Conservation (phyloP, 2,113 vertebrate genomes). For the Antechinus stuartii region DNA sequence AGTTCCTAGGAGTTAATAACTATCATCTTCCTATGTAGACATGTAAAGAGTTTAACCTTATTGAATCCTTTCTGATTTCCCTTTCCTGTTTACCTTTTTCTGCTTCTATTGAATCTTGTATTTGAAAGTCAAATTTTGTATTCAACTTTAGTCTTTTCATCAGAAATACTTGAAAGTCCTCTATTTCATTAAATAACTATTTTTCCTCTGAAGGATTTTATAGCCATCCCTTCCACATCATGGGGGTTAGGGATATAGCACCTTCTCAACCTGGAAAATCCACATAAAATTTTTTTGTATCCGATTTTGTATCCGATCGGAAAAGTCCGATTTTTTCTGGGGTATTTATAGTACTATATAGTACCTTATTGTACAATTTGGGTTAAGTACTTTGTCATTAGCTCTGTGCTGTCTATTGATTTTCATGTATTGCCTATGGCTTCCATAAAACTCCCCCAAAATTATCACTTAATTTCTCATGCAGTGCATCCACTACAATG, state of each 20-base stretch:
- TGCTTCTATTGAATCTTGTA: neutral
- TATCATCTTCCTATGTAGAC: neutral
- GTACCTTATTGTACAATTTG: neutral
- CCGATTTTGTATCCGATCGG: neutral
- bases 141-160: neutral
- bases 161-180: neutral
- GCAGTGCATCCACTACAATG: neutral
- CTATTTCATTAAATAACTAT: neutral
- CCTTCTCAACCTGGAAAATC: neutral
- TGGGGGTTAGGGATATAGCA: neutral
- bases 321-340: neutral
- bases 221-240: neutral
- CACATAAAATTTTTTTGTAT: neutral
- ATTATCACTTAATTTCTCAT: neutral
- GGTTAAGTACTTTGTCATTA: neutral
- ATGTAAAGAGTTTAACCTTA: neutral
- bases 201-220: neutral
- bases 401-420: too few species aligned
- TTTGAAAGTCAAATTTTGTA: neutral
- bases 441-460: neutral
- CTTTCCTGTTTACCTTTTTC: neutral
- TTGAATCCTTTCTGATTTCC: neutral
- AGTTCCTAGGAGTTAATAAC: neutral
- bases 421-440: neutral
- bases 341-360: neutral